Evolutionary conservation across 2,113 vertebrate species (phyloP), one percentile per base, ranked within the genome.

Genomic region (Microtus ochrogaster): DNA sequence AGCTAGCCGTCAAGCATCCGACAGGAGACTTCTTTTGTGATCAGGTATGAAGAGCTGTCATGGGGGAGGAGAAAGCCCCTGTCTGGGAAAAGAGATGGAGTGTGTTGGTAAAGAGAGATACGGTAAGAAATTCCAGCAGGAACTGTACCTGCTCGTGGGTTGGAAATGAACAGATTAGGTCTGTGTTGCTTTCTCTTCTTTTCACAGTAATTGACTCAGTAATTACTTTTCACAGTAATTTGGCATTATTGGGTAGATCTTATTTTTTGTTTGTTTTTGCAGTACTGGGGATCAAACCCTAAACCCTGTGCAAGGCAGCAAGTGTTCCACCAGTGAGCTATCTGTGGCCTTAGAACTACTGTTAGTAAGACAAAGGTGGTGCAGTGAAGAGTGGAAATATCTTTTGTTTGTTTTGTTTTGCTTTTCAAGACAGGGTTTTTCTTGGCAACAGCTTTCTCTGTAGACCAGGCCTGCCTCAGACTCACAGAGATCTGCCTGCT

Each of bases 1-100:
- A 97, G 73, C 68, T 94, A 92, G 63, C 82, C 89, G 77, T 85
- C 91, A 90, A 94, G 88, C 49, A 84, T 87, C 81, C 84, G 95
- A 95, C 66, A 86, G 89, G 89, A 94, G 68, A 89, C 36, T 22
- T 88, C 55, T 92, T 76, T 81, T 92, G 2, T 91, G 89, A 95
- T 83, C 68, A 78, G 79, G 39, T 78, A 74, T 88, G 85, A 94
- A 33, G n/a, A n/a, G 47, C 55, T 65, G 5, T 22, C 39, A 84
- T 2, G 70, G 49, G 49, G 36, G 0, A 19, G 58, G 39, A 16
- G 58, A 2, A 72, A 16, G 1, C 21, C n/a, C 55, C 3, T 93
- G 65, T 79, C 58, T 73, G 61, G 44, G 39, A 90, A 26, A 70
- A 94, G 41, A 66, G 66, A 68, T 30, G 72, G 70, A n/a, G 63